Conservation (phyloP, 2,888 invertebrate species). For the Patella pellucida region DNA sequence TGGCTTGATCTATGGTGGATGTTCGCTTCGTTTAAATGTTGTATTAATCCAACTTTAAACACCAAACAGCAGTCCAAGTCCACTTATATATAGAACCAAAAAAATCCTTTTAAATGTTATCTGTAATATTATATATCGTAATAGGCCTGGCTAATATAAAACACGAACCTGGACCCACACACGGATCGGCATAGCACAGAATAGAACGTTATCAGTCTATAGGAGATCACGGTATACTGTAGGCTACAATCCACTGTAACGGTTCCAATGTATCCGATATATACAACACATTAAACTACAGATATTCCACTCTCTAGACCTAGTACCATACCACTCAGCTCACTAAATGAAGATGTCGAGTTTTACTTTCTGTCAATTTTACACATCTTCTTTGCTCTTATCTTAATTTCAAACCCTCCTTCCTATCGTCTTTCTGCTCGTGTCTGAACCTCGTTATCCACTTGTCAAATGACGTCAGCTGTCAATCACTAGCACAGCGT, state of each 20-base stretch:
- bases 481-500: slow-evolving; percentile 13
- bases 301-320: slow-evolving; percentile 1
- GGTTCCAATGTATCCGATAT: slow-evolving; percentile 13
- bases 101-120: not conserved
- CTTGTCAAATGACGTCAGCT: slow-evolving; percentile 25
- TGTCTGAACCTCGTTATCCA: slow-evolving; percentile 21
- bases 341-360: slow-evolving; percentile 14
- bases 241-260: not conserved
- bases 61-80: not conserved
- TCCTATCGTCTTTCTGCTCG: slow-evolving; percentile 14
- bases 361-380: slow-evolving; percentile 11
- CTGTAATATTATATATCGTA: no score
- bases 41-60: not conserved
- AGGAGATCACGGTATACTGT: no score
- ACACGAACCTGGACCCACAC: no score
- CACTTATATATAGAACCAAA: not conserved
- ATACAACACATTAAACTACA: not conserved
- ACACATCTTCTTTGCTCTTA: not conserved
- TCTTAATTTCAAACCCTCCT: slow-evolving; percentile 1
- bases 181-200: no score
- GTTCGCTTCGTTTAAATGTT: not conserved
- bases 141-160: no score
- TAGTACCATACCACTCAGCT: not conserved
- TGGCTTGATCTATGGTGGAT: not conserved
- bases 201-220: no score